Evolutionary conservation across 2,113 vertebrate species (phyloP), one percentile per base, ranked within the genome.

Genomic region (Malurus cyaneus): DNA sequence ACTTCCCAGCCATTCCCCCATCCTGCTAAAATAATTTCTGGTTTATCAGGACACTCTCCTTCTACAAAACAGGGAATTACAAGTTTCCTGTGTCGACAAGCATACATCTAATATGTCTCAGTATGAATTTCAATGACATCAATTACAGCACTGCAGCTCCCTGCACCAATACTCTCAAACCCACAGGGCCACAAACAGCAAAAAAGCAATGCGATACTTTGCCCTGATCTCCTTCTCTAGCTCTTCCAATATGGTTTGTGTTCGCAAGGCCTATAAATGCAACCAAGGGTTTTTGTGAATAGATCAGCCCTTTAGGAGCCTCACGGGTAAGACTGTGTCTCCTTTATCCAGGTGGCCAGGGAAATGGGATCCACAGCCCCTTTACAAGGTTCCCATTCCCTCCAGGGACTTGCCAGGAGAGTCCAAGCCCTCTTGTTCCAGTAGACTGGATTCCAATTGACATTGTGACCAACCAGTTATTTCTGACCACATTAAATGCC

Each of bases 271-370:
- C 28, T 1, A 1, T 19, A 81, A 54, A 74, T 47, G 14, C 29
- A 47, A 12, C 4, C 20, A 60, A 10, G 8, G 21, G 39, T 39
- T 78, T 46, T 20, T 39, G 16, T 39, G 24, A 29, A 15, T 25
- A 46, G 18, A 56, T 18, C 62, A 69, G 39, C 5, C 17, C n/a
- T 76, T 82, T 10, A 70, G 59, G 42, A 85, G 56, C 3, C 4
- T 15, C 1, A 5, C 2, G 2, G 3, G 14, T 29, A 60, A 56
- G 53, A 31, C 0, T 2, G 5, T 31, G 39, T 47, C 49, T 72
- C n/a, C 49, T 46, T 41, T 20, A 76, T 46, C 42, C 34, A 61
- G 36, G 5, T 47, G 46, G 82, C 15, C 9, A 16, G 14, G 8
- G 11, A 57, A 82, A 65, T 11, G 8, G 8, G 8, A 61, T 59